Evolutionary conservation across 2,113 vertebrate species (phyloP).

Genomic region (Scolopax mira): DNA sequence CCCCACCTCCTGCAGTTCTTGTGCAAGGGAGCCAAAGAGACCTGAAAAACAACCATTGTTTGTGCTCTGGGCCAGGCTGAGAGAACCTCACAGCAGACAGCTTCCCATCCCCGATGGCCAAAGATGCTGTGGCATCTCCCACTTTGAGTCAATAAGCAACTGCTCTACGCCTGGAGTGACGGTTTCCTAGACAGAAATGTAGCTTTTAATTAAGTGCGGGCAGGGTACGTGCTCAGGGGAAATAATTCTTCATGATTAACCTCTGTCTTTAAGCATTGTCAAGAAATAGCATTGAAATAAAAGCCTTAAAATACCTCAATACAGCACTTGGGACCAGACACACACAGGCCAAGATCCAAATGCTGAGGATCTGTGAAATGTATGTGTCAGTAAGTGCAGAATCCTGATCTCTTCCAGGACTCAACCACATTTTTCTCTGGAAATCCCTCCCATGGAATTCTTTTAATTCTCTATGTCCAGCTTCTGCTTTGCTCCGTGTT

Average conservation of each 20-base stretch:
- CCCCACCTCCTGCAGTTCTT: background rate
- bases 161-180: accelerated
- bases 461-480: background rate
- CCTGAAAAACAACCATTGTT: background rate
- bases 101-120: accelerated
- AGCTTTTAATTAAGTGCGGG: background rate
- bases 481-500: background rate
- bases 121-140: background rate
- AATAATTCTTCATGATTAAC: background rate
- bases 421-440: background rate
- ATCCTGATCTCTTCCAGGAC: background rate
- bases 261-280: background rate
- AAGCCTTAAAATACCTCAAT: background rate
- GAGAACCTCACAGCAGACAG: background rate
- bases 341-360: background rate
- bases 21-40: background rate
- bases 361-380: background rate
- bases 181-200: background rate
- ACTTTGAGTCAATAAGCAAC: background rate
- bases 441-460: background rate
- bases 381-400: background rate
- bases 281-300: background rate
- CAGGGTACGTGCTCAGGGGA: background rate
- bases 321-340: background rate
- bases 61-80: background rate